Evolutionary conservation across 2,888 invertebrate genomes (phyloP), one percentile per base, ranked within the genome.

Genomic region (Platycnemis pennipes): DNA sequence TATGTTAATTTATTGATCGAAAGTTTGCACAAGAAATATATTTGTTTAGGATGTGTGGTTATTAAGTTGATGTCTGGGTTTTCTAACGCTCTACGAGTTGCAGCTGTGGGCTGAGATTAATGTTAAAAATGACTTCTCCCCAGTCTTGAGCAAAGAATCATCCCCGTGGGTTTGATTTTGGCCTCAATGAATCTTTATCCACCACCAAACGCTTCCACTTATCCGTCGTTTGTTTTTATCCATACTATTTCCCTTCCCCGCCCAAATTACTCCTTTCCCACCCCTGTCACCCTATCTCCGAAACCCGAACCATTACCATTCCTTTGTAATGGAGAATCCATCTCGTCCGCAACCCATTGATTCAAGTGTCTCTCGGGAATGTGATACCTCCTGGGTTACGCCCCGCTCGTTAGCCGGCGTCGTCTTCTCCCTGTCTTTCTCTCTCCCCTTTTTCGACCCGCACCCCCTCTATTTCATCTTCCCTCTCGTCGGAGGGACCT

Each of bases 381-480:
- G 89, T 56, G 89, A 89, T 89, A 53, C 89, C 56, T 56, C 53
- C 89, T 37, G 56, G 89, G 89, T 89, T 69, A 91, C 91, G 91
- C 91, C 91, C 91, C 91, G 56, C 91, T 91, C 91, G 91, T 91
- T 91, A 91, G 91, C 91, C 91, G 63, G 69, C 63, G 69, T 44
- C 56, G 31, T 44, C 42, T 37, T 63, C 56, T 56, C n/a, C 13
- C n/a, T 26, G 46, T 88, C 44, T 87, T n/a, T 45, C 53, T 63
- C 63, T n/a, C 53, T 53, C 4, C 53, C 8, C 63, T 42, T 26
- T 56, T 42, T n/a, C 53, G 49, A 44, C 56, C 56, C 63, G 31
- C 22, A 8, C 63, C 56, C 89, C 53, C 89, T 89, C 42, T 77
- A 89, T 89, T 89, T 89, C 89, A 89, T 89, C 53, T 89, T 89